These are phyloP conservation scores for Lethenteron camtschaticum DNA, from an alignment of 2,113 vertebrate genomes.

Conservation along the genomic window DNA sequence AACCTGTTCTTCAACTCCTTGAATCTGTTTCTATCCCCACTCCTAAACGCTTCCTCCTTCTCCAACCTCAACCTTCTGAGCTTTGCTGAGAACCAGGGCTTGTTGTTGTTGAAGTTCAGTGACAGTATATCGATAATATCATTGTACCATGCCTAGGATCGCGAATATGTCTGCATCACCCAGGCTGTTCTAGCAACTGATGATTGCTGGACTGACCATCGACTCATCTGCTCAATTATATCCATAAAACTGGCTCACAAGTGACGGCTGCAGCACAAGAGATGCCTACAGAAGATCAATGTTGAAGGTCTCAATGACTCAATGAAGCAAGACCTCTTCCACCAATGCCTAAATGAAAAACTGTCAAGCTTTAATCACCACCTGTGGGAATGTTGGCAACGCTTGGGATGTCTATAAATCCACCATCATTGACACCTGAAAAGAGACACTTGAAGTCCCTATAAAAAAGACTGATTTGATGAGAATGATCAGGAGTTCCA, in stretches of 20 bases:
- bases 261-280: not conserved
- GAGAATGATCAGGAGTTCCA: conserved; percentile 4
- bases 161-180: not conserved
- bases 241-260: not conserved
- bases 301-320: not conserved
- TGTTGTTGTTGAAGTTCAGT: not conserved
- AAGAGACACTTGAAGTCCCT: not conserved
- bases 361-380: not conserved
- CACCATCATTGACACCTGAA: not conserved
- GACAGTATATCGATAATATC: not conserved
- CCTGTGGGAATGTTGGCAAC: not conserved
- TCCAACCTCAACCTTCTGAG: no score
- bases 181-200: not conserved
- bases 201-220: not conserved
- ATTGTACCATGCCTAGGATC: not conserved
- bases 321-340: not conserved
- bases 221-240: not conserved
- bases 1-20: no score
- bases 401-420: not conserved
- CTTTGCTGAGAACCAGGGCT: no score
- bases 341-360: not conserved
- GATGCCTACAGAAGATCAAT: not conserved
- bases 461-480: not conserved
- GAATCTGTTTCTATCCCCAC: no score
- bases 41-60: no score